Base-by-base conservation (phyloP, 35 echinoderm and acorn worm species). In the Ophiothrix spiculata region DNA sequence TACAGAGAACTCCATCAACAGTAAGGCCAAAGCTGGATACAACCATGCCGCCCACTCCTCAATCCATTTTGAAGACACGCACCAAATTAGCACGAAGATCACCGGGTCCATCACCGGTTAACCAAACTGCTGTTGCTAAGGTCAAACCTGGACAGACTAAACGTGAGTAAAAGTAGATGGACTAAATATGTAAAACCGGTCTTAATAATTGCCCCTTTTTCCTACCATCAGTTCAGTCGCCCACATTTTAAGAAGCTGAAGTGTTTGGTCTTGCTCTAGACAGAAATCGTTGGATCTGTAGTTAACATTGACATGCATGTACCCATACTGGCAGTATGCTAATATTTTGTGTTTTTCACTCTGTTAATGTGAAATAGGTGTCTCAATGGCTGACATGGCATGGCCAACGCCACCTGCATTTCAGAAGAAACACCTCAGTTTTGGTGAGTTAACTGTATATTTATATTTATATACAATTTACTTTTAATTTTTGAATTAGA, bases 11-110 rank as follows among this genome's bases (percentile, higher is more conserved):
- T 1, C 4, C 35, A 33, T 56, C 46, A 11, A 37, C 33, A 34
- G 31, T 37, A 1, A 6, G 12, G 2, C 60, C 60, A 69, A 35
- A 86, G 63, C 46, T 64, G 19, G 81, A 90, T 31, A 10, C 63
- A 31, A 4, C 17, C 34, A 31, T 82, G 2, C 77, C 81, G 17
- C 86, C 76, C 31, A 92, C 90, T 32, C 94, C 94, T 38, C 94
- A 97, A 78, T 97, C 94, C 33, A 97, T 97, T 37, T 75, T 97
- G 39, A 91, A 91, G 37, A 87, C 86, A 31, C 56, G 87, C 31
- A n/a, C n/a, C n/a, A 81, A 90, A 42, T 81, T 86, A 28, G 73
- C 90, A 25, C 56, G 88, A 35, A 31, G 92, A 19, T 94, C 90
- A 19, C 86, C 90, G 15, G 92, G 90, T 37, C 90, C 94, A 49